Evolutionary conservation across 2,113 vertebrate genomes (phyloP).

Genomic region (Antechinus stuartii): DNA sequence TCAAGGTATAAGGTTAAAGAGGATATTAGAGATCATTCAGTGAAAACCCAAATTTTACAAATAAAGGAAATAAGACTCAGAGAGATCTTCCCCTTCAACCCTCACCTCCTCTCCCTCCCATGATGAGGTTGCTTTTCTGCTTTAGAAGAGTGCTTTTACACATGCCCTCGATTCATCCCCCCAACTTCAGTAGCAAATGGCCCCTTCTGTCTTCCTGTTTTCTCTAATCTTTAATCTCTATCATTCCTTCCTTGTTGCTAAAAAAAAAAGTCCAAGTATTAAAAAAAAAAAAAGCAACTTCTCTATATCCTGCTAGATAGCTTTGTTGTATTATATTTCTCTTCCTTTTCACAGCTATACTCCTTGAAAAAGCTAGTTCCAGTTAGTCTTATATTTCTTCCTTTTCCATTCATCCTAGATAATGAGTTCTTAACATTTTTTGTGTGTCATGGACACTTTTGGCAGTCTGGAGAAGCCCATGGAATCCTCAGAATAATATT

Average conservation of each 20-base stretch:
- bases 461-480: not conserved
- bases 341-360: not conserved
- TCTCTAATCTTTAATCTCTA: not conserved
- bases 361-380: not conserved
- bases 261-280: not conserved
- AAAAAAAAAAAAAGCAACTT: not conserved
- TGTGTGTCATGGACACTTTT: not conserved
- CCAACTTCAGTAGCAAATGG: not conserved
- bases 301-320: not conserved
- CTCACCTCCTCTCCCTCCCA: not conserved
- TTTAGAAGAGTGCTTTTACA: not conserved
- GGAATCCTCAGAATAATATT: not conserved
- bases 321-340: not conserved
- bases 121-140: not conserved
- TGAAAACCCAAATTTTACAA: not conserved
- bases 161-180: not conserved
- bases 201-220: not conserved
- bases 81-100: not conserved
- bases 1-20: not conserved
- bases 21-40: not conserved
- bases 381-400: not conserved
- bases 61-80: not conserved
- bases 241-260: not conserved
- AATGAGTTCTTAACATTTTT: not conserved
- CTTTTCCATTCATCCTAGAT: not conserved